Evolutionary conservation across 2,888 invertebrate species (phyloP), one percentile per base, ranked within the genome.

Genomic region (Melieria picta): DNA sequence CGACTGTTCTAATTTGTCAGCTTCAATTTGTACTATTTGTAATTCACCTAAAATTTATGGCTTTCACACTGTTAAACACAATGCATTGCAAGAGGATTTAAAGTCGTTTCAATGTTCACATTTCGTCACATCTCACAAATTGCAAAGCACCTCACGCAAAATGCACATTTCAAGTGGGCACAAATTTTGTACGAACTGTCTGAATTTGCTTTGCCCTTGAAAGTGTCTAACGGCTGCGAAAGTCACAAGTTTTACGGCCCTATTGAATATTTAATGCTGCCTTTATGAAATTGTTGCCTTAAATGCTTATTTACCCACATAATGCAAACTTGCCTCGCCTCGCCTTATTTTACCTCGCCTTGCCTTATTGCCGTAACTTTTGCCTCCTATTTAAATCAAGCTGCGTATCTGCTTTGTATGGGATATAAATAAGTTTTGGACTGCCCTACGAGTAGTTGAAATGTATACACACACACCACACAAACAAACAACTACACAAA

Each of bases 171-270:
- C 78, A 85, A 78, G 73, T 68, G 71, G 80, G 73, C 78, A 75
- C 79, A 75, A 80, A 72, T 81, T 80, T 80, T 82, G 85, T 86
- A 84, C 85, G 85, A 85, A 79, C 81, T 85, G 85, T 85, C 85
- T 80, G 84, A 82, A 81, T 80, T 79, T 75, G 75, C 71, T 77
- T 74, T 74, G 79, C 72, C 68, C 64, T 77, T 84, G 81, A 71
- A 82, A 81, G 85, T 84, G 83, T 81, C 76, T 73, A 58, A 55
- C 48, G 63, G 71, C 47, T 65, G 65, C 65, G 55, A 71, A 71
- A 74, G 69, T 69, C 69, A 73, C 60, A 55, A 61, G 61, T 71
- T 71, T 73, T 73, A 72, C 10, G 50, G n/a, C 58, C 30, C 11
- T 10, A 55, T 50, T 10, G 30, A 58, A 63, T 42, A 57, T 69